These are phyloP conservation scores for Hirundo rustica DNA, from an alignment of 2,797 vertebrate genomes.

Conservation along the genomic window DNA sequence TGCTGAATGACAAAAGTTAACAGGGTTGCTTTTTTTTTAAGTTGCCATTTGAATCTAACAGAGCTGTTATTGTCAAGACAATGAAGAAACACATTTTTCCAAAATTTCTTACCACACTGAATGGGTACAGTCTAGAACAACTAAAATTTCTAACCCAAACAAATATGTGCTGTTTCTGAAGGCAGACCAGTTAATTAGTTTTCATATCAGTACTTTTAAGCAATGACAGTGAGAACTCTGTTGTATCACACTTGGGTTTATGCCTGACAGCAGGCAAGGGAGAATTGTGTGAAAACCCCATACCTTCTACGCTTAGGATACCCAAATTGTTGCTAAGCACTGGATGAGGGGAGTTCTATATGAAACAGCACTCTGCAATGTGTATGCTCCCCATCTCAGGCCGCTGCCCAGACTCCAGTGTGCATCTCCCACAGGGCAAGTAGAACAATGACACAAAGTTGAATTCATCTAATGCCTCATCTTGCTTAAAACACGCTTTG, in stretches of 20 bases:
- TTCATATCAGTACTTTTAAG: background rate
- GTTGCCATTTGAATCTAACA: background rate
- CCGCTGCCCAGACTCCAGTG: background rate
- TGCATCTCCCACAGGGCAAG: background rate
- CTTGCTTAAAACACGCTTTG: background rate
- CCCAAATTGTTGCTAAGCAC: background rate
- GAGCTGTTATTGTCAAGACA: background rate
- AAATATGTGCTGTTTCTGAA: background rate
- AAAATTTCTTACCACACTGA: background rate
- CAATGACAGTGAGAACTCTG: background rate
- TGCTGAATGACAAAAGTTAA: background rate
- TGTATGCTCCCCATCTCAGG: accelerated
- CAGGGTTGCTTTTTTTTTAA: background rate
- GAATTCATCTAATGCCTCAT: background rate
- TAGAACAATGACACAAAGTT: background rate
- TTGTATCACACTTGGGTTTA: background rate
- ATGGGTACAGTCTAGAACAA: background rate
- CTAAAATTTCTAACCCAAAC: background rate
- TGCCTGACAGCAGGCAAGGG: background rate
- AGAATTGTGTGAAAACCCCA: background rate
- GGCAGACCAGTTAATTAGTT: background rate
- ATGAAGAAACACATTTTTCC: background rate
- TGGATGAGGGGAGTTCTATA: background rate
- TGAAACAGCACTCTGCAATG: background rate
- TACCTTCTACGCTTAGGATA: background rate